Evolutionary conservation across 2,797 vertebrate genomes (phyloP).

Genomic region (Gadopsis marmoratus): DNA sequence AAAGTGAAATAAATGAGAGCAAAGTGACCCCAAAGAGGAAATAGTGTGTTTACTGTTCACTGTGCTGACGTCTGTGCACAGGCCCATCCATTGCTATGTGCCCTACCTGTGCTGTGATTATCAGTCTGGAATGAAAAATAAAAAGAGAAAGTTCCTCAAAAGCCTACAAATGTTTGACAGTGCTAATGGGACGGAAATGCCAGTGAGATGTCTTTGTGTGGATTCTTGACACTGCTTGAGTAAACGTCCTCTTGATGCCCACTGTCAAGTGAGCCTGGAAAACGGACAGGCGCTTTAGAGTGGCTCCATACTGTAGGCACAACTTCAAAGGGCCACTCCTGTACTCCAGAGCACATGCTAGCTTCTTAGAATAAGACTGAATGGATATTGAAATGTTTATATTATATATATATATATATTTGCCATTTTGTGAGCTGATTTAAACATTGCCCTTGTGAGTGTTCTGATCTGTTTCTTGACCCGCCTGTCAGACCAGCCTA

Average conservation of each 20-base stretch:
- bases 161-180: slow-evolving; percentile 38
- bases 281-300: slow-evolving; percentile 10
- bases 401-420: no score
- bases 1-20: slow-evolving; percentile 44
- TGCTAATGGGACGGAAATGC: slow-evolving; percentile 52
- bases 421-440: slow-evolving; percentile 1
- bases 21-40: slow-evolving; percentile 46
- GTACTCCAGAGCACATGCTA: neutral
- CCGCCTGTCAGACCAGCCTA: neutral
- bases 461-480: slow-evolving; percentile 1
- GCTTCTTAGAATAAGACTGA: slow-evolving; percentile 2
- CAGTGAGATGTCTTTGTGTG: slow-evolving; percentile 39
- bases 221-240: slow-evolving; percentile 37
- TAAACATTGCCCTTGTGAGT: neutral
- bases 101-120: slow-evolving; percentile 45
- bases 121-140: slow-evolving; percentile 43
- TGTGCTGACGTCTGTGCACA: slow-evolving; percentile 1
- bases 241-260: slow-evolving; percentile 31
- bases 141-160: slow-evolving; percentile 43
- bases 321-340: neutral
- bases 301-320: slow-evolving; percentile 4
- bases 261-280: slow-evolving; percentile 38
- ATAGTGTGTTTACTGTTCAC: slow-evolving; percentile 37
- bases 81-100: slow-evolving; percentile 27
- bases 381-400: neutral